Evolutionary conservation across 2,113 vertebrate species (phyloP), one percentile per base, ranked within the genome.

Genomic region (Anolis carolinensis): DNA sequence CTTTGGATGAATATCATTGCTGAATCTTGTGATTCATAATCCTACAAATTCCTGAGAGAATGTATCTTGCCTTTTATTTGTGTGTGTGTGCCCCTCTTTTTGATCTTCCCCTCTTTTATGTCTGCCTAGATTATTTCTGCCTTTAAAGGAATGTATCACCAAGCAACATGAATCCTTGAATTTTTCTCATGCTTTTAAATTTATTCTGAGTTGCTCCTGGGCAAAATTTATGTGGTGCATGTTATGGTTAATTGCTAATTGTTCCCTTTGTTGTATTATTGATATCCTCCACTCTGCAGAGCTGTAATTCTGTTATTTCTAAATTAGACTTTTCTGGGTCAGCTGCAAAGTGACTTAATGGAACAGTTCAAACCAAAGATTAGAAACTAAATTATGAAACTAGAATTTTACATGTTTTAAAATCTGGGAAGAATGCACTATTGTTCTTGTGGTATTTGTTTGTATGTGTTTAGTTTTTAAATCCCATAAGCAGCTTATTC

Each of bases 201-300:
- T 89, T 59, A 65, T 84, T 84, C 44, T 55, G 50, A 73, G 32
- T 76, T 86, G 75, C 82, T 89, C 21, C 11, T 78, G 55, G 78
- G 77, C 86, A 39, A 73, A 84, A 88, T 48, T 82, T 86, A 72
- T 30, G 32, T 82, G 20, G 71, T 83, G 55, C 62, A 86, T 65
- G 36, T 76, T 52, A 72, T 79, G 5, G 79, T 79, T 94, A 94
- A 91, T 88, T 90, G 71, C 59, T 71, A 93, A 92, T 92, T 92
- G 91, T 90, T 92, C 81, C 87, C 78, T 88, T 88, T 86, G 79
- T 73, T 81, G 21, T 86, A 91, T 90, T 94, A 91, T 94, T 94
- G 93, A 92, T 85, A 83, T 2, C 1, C 72, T 39, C 75, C 34
- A 62, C 0, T 0, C 82, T 90, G 77, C 7, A 85, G 32, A 55